A percentile compares a stretch with the other conserved stretches of the same genome.
These are phyloP conservation scores for Erebia aethiops DNA, from an alignment of 2,888 invertebrate genomes.

Conservation along the genomic window DNA sequence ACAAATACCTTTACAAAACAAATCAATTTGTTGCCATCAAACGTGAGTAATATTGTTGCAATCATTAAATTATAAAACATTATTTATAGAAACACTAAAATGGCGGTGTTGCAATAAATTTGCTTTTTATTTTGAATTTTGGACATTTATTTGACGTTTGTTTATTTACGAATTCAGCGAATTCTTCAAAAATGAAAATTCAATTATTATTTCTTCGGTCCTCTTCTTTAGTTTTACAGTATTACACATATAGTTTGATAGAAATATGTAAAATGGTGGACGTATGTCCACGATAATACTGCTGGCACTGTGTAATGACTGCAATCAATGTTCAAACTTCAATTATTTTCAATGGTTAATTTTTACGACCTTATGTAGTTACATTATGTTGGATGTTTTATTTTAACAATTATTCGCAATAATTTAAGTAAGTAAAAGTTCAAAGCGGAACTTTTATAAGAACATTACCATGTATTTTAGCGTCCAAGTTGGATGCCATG, in stretches of 20 bases:
- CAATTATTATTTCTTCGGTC: neutral
- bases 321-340: too few species aligned
- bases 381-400: too few species aligned
- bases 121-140: constrained; percentile 33
- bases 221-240: neutral
- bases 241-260: neutral
- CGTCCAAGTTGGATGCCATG: too few species aligned
- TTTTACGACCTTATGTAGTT: too few species aligned
- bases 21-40: constrained; percentile 71
- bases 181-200: neutral
- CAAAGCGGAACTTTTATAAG: too few species aligned
- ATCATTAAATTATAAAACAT: constrained; percentile 60
- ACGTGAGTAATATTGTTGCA: constrained; percentile 75
- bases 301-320: too few species aligned
- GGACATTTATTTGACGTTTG: constrained; percentile 24
- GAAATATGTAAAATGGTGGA: neutral
- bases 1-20: constrained; percentile 24
- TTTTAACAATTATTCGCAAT: too few species aligned
- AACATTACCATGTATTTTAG: too few species aligned
- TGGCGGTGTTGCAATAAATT: constrained; percentile 74
- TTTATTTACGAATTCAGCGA: constrained; percentile 8
- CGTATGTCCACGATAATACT: too few species aligned
- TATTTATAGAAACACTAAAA: constrained; percentile 70
- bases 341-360: too few species aligned
- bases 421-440: too few species aligned